These are phyloP conservation scores for Bimastos eiseni DNA, from an alignment of 2,888 invertebrate genomes.

Conservation along the genomic window DNA sequence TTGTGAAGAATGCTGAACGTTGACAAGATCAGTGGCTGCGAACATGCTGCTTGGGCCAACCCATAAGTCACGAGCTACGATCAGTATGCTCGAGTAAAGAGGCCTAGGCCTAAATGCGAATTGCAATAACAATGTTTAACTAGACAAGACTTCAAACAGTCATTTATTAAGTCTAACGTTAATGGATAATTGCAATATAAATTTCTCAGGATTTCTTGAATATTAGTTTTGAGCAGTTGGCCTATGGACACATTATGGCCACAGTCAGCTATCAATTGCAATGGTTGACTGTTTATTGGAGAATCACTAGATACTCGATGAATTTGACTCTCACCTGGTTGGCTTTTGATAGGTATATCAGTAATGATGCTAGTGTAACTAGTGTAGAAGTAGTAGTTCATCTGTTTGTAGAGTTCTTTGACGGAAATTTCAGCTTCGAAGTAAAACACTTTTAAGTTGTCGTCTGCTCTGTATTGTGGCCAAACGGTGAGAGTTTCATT, in stretches of 20 bases:
- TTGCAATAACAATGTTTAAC: neutral
- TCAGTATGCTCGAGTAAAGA: too few species aligned
- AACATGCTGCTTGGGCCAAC: too few species aligned
- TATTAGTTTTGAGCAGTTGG: too few species aligned
- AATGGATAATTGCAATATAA: neutral
- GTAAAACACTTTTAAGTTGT: conserved; percentile 21
- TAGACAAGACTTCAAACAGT: neutral
- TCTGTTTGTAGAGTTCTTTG: conserved; percentile 31
- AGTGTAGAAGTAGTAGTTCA: conserved; percentile 32
- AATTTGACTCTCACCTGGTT: neutral
- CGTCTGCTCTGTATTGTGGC: conserved; percentile 28
- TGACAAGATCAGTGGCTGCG: too few species aligned
- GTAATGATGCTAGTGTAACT: conserved; percentile 25
- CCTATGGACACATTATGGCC: neutral
- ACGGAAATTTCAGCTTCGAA: conserved; percentile 22
- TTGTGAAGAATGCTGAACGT: too few species aligned
- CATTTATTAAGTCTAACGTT: neutral
- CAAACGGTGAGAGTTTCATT: conserved; percentile 34
- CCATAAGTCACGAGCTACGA: too few species aligned
- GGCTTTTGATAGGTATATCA: neutral
- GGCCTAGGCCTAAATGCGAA: neutral
- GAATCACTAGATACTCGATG: neutral
- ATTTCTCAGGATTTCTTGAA: neutral
- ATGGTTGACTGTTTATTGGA: too few species aligned
- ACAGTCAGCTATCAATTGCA: neutral